These are phyloP conservation scores for Diorhabda carinulata DNA, from an alignment of 1,140 invertebrate species.

Conservation along the genomic window DNA sequence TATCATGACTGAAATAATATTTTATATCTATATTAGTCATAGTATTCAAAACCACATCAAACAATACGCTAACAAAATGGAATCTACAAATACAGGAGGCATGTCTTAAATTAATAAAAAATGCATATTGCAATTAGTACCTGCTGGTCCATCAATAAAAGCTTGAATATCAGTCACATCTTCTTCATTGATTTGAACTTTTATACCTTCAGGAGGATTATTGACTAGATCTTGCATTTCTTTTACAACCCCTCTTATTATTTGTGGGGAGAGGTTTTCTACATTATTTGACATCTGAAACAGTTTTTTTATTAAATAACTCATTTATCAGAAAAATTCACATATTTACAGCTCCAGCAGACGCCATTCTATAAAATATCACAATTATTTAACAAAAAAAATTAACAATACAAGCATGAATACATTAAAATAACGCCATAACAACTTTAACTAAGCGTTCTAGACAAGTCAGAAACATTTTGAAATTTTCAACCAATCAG, in stretches of 20 bases:
- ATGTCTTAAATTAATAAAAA: background rate
- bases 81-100: background rate
- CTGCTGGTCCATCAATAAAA: constrained; percentile 75
- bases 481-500: constrained; percentile 35
- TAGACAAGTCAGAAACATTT: constrained; percentile 30
- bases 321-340: constrained; percentile 7
- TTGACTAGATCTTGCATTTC: constrained; percentile 75
- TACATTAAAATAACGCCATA: constrained; percentile 26
- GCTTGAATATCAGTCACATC: constrained; percentile 92
- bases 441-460: constrained; percentile 32
- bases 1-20: no score
- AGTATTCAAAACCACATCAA: background rate
- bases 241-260: constrained; percentile 76
- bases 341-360: constrained; percentile 25
- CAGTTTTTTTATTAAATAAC: background rate
- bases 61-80: background rate
- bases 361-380: constrained; percentile 29
- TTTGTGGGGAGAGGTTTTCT: constrained; percentile 91
- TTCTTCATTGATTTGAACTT: constrained; percentile 81
- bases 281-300: constrained; percentile 82
- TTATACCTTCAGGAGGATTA: constrained; percentile 83
- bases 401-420: constrained; percentile 11
- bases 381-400: constrained; percentile 27
- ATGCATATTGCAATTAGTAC: constrained; percentile 18
- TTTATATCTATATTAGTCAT: background rate